Conservation (phyloP, 2,888 invertebrate genomes). For the Cistogaster globosa region DNA sequence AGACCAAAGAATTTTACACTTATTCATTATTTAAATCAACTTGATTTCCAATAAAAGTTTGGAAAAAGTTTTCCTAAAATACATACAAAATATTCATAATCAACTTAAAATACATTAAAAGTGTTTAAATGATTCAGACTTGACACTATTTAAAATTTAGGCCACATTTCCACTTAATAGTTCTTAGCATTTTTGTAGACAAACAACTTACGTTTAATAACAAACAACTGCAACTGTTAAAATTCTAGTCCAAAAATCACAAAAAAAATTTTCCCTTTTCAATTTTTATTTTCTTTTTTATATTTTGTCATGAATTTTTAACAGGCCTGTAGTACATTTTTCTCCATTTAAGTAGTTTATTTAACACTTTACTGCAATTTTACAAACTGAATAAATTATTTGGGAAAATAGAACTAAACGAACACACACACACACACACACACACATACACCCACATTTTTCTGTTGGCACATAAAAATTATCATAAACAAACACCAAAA, state of each 20-base stretch:
- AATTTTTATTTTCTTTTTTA: not conserved
- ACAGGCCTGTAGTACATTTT: slow-evolving; percentile 16
- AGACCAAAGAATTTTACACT: too few species aligned
- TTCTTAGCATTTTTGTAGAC: not conserved
- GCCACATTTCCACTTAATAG: slow-evolving; percentile 27
- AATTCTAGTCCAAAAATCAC: slow-evolving; percentile 30
- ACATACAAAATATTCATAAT: not conserved
- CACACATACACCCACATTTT: not conserved
- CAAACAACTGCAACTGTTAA: slow-evolving; percentile 14
- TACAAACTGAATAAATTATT: slow-evolving; percentile 9
- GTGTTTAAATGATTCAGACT: slow-evolving; percentile 19
- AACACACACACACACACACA: slow-evolving; percentile 7
- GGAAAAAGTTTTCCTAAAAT: not conserved
- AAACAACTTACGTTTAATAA: not conserved
- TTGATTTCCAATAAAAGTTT: too few species aligned
- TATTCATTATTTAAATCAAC: too few species aligned
- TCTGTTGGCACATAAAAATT: not conserved
- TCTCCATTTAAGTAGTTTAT: slow-evolving; percentile 43
- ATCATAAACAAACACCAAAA: not conserved
- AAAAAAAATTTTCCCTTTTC: slow-evolving; percentile 9
- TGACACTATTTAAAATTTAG: slow-evolving; percentile 43
- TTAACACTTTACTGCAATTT: slow-evolving; percentile 44
- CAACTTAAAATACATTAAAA: slow-evolving; percentile 10
- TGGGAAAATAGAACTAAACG: slow-evolving; percentile 1
- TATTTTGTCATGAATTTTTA: slow-evolving; percentile 35